phyloP scores from a whole-genome alignment of 2,113 vertebrate species.

The Barnardius zonarius region DNA sequence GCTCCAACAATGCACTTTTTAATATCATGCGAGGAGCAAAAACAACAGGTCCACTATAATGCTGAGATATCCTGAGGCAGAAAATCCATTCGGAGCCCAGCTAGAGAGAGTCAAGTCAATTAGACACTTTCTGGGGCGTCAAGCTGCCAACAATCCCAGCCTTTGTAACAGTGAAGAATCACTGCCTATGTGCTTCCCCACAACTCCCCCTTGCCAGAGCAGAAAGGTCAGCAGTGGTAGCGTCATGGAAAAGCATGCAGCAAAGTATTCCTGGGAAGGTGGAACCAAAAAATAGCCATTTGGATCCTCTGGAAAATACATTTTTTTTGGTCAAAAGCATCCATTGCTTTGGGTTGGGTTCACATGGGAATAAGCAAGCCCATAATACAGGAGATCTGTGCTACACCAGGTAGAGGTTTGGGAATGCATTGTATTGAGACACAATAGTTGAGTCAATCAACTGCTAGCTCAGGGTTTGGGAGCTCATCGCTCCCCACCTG shows the following conservation, averaged over 20 bases:
- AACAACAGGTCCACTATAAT: slow-evolving; percentile 75
- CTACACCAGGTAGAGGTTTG: not conserved
- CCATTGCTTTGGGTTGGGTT: not conserved
- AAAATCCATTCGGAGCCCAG: slow-evolving; percentile 55
- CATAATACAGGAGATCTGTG: not conserved
- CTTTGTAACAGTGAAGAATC: slow-evolving; percentile 76
- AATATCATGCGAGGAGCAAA: slow-evolving; percentile 11
- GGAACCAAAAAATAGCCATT: not conserved
- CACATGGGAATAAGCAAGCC: not conserved
- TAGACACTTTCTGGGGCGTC: slow-evolving; percentile 64
- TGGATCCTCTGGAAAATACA: not conserved
- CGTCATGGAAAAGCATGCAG: slow-evolving; percentile 69
- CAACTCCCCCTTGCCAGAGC: slow-evolving; percentile 51
- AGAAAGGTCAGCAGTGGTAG: slow-evolving; percentile 72
- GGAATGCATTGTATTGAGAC: rapidly evolving
- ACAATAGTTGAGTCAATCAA: not conserved
- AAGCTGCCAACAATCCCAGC: slow-evolving; percentile 74
- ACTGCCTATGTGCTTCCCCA: slow-evolving; percentile 60
- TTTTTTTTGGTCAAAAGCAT: not conserved
- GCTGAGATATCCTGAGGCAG: slow-evolving; percentile 58
- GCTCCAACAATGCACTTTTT: slow-evolving; percentile 66
- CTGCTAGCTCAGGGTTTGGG: not conserved
- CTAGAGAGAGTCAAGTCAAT: slow-evolving; percentile 68
- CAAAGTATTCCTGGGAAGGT: slow-evolving; percentile 46
- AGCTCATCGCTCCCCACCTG: not conserved